Evolutionary conservation across 1,140 invertebrate genomes (phyloP).

Genomic region (Drosophila gunungcola): DNA sequence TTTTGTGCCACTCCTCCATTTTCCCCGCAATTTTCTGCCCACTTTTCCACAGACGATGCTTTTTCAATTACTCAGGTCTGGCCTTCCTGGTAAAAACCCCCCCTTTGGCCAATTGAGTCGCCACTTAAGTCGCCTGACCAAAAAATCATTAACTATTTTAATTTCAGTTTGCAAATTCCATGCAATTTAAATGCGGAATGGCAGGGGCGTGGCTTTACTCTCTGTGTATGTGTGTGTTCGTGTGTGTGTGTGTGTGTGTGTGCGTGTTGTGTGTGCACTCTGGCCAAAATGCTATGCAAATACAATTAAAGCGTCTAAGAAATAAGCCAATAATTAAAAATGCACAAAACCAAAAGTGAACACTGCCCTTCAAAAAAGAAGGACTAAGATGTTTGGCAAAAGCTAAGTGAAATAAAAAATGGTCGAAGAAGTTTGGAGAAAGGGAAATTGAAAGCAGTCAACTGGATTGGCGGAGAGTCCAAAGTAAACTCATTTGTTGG

Average conservation of each 20-base stretch:
- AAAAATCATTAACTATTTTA: constrained; percentile 83
- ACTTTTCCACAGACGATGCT: constrained; percentile 37
- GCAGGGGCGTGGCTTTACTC: constrained; percentile 33
- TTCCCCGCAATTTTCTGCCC: constrained; percentile 2
- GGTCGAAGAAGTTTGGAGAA: not conserved
- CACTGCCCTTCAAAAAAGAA: constrained; percentile 27
- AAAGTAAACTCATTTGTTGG: constrained; percentile 45
- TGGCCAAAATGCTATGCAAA: constrained; percentile 74
- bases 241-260: not conserved
- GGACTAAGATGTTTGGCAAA: not conserved
- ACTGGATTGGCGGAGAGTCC: not conserved
- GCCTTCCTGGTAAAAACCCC: not conserved
- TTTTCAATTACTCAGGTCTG: constrained; percentile 70
- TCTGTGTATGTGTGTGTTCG: not conserved
- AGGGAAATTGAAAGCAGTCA: constrained; percentile 8
- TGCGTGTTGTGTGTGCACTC: constrained; percentile 31
- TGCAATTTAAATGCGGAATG: constrained; percentile 77
- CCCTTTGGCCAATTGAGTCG: constrained; percentile 45
- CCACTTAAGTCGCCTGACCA: constrained; percentile 72
- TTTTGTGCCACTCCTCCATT: not conserved
- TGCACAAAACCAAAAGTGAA: constrained; percentile 76
- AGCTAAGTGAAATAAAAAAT: not conserved
- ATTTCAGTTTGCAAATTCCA: constrained; percentile 81
- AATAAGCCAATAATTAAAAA: constrained; percentile 82
- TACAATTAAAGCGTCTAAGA: constrained; percentile 79